These are phyloP conservation scores for Leucophenga montana DNA, from an alignment of 2,888 invertebrate genomes.

Conservation along the genomic window DNA sequence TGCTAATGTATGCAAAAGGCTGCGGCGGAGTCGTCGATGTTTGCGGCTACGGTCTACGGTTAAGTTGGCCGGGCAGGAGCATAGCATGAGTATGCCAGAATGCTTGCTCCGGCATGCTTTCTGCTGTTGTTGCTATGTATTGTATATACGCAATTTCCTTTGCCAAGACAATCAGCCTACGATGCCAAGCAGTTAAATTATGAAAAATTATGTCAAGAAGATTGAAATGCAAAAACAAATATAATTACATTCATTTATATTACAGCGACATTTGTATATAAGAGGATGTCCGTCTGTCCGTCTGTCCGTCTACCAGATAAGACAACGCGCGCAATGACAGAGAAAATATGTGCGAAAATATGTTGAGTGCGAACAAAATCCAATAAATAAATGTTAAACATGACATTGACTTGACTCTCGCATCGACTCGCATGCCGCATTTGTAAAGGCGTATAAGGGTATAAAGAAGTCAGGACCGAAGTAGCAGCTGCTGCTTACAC, in stretches of 20 bases:
- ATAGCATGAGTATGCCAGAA: background rate
- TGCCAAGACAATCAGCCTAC: constrained; percentile 8
- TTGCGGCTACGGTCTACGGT: too few relatives aligned
- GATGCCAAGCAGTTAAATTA: constrained; percentile 32
- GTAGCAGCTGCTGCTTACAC: constrained; percentile 20
- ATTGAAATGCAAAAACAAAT: constrained; percentile 40
- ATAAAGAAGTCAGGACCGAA: constrained; percentile 12
- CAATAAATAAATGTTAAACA: constrained; percentile 25
- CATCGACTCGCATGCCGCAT: background rate
- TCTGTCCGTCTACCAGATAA: background rate
- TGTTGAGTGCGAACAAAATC: background rate
- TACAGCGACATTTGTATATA: constrained; percentile 52
- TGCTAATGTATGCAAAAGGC: constrained; percentile 64
- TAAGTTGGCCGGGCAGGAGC: too few relatives aligned
- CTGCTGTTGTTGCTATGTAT: constrained; percentile 28
- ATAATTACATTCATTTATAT: constrained; percentile 64
- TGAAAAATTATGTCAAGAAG: background rate
- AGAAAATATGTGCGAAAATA: background rate
- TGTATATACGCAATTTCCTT: too few relatives aligned
- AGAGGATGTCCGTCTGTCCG: background rate
- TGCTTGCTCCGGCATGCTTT: background rate
- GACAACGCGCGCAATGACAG: background rate
- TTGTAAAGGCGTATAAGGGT: background rate
- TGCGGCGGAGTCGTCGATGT: constrained; percentile 40
- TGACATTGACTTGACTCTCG: constrained; percentile 13